Evolutionary conservation across 2,888 invertebrate genomes (phyloP), one percentile per base, ranked within the genome.

Genomic region (Blastobasis adustella): DNA sequence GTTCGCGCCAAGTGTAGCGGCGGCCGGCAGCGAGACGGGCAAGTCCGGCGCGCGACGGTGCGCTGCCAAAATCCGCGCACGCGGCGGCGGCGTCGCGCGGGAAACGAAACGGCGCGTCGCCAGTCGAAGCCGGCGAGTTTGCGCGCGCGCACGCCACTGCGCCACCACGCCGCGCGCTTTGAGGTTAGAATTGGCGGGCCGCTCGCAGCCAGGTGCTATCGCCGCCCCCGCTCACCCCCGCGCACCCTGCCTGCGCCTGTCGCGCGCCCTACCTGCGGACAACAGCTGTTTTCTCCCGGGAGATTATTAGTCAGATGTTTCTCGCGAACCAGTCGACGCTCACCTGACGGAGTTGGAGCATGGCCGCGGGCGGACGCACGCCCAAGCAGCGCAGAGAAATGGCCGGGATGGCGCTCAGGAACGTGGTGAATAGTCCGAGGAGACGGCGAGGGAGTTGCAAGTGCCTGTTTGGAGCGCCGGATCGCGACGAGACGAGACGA

Each of bases 401-500:
- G 50, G 65, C 73, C 4, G 78, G 76, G 48, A 79, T 85, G 80
- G 81, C 69, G 45, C 55, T 83, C 53, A 82, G 87, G 58, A 78
- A 74, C 61, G 65, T 72, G 5, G 67, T 71, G n/a, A 84, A 82
- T 53, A 76, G 80, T 3, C 79, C 82, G 8, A 77, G 88, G 51
- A 75, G 86, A 55, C 73, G 85, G 41, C 77, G 89, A 4, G 83
- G 86, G 49, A 83, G 85, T 65, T 89, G 89, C 74, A 89, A 89
- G 67, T 92, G 92, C 65, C 72, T 92, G 4, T 92, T 92, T 62
- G 92, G 92, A 6, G 84, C 86, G 1, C 89, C 92, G 8, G 90
- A 91, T 62, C 73, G 90, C 5, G 89, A 89, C 37, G 92, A 92
- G 51, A 91, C 91, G 5, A 86, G 80, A 49, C 83, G 89, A 42